Conservation (phyloP, 2,113 vertebrate genomes). For the Willisornis vidua region DNA sequence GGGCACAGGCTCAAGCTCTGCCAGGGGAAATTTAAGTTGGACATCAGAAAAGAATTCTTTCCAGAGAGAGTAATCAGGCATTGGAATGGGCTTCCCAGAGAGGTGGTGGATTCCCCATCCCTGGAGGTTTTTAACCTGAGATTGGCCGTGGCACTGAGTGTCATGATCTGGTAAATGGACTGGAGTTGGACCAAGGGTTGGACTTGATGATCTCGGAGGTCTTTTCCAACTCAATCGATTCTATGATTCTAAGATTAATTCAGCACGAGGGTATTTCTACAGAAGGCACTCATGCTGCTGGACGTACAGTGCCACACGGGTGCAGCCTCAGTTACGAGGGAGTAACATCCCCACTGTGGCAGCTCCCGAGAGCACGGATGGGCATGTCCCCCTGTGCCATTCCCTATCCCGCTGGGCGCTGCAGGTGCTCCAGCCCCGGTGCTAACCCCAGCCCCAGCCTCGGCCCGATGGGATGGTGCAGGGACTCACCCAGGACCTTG, state of each 20-base stretch:
- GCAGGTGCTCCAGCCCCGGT: background rate
- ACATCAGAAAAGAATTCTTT: too few species aligned
- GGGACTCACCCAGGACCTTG: constrained; percentile 80
- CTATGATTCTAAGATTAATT: background rate
- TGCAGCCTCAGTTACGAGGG: background rate
- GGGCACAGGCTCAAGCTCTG: too few species aligned
- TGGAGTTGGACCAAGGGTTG: too few species aligned
- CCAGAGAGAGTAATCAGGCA: too few species aligned
- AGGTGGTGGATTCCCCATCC: too few species aligned
- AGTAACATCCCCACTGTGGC: rapidly evolving
- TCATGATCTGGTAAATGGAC: too few species aligned
- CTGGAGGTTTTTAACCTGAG: too few species aligned
- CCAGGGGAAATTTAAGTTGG: too few species aligned
- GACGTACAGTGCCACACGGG: background rate
- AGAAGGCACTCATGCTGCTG: background rate
- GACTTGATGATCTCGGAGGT: too few species aligned
- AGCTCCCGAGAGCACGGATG: background rate
- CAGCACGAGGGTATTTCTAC: background rate
- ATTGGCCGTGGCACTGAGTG: too few species aligned
- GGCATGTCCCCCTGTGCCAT: background rate
- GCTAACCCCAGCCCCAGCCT: background rate
- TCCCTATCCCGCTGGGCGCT: background rate
- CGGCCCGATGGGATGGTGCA: rapidly evolving
- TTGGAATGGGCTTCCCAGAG: too few species aligned
- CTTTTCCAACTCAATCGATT: too few species aligned